Evolutionary conservation across 2,113 vertebrate genomes (phyloP), one percentile per base, ranked within the genome.

Genomic region (Austrofundulus limnaeus): DNA sequence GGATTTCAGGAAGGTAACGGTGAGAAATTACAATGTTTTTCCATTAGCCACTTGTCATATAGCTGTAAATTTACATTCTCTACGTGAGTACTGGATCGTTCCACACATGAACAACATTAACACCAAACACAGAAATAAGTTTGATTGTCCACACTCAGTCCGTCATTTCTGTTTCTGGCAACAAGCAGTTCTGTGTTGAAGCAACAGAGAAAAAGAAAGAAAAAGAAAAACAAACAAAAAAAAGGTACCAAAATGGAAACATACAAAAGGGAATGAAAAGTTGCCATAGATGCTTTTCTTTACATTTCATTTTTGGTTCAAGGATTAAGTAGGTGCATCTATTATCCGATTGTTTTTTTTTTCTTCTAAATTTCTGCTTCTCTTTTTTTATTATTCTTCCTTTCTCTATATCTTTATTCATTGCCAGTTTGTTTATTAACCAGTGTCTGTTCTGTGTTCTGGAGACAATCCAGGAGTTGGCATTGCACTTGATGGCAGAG

Each of bases 11-110:
- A 95, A 95, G 94, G 92, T 89, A 92, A 94, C 88, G 94, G 93
- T 94, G 94, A 95, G 94, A 94, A 96, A 95, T 97, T 96, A 97
- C 95, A 95, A 96, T 95, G 95, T 95, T 96, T n/a, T 96, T 94
- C 95, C 96, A 87, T 92, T 89, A 96, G 95, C 95, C 95, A 94
- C 96, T 97, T 96, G 94, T 95, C 95, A 97, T 96, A 95, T 96
- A 97, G 96, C 95, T 94, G 94, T 96, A 97, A 96, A 98, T 97
- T 93, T 98, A 98, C 95, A 98, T 97, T 97, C 95, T 96, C 96
- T 98, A 97, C 95, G 97, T 95, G 95, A 96, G 93, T 96, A 97
- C 95, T 93, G 94, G 94, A 95, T 96, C 94, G 96, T 93, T 95
- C 94, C 94, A 97, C 96, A 97, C 94, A 92, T 93, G 94, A 96